Evolutionary conservation across 2,797 vertebrate genomes (phyloP).

Genomic region (Arremon aurantiirostris): DNA sequence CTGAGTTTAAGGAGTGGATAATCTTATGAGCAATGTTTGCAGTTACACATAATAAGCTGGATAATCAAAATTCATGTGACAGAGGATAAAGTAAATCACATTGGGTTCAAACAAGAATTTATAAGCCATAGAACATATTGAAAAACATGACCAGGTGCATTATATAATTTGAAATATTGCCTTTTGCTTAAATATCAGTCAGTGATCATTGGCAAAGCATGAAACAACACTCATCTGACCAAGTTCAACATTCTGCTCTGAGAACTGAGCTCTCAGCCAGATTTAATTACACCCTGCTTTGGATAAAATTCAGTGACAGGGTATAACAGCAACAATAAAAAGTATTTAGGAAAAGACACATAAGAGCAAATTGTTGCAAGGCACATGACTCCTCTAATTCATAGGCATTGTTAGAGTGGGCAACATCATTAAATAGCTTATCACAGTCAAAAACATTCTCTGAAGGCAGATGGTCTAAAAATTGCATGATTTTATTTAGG

Average conservation of each 20-base stretch:
- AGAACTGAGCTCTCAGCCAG: neutral
- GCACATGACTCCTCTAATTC: neutral
- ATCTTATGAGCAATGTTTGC: neutral
- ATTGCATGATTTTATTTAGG: neutral
- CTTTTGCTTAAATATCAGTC: neutral
- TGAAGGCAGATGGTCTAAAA: conserved; percentile 20
- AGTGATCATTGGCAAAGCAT: neutral
- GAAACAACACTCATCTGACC: neutral
- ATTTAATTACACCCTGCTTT: neutral
- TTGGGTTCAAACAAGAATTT: neutral
- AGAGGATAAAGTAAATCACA: neutral
- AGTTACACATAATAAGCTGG: neutral
- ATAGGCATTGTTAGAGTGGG: neutral
- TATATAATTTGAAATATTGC: neutral
- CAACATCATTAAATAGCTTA: conserved; percentile 18
- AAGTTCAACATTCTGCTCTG: neutral
- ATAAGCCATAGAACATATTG: neutral
- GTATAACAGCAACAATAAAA: neutral
- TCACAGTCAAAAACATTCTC: neutral
- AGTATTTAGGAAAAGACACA: neutral
- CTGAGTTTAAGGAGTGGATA: neutral
- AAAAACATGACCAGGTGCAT: neutral
- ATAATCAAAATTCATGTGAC: neutral
- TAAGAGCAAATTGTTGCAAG: neutral
- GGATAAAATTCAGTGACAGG: neutral